Conservation (phyloP, 2,113 vertebrate species). For the Piprites chloris region DNA sequence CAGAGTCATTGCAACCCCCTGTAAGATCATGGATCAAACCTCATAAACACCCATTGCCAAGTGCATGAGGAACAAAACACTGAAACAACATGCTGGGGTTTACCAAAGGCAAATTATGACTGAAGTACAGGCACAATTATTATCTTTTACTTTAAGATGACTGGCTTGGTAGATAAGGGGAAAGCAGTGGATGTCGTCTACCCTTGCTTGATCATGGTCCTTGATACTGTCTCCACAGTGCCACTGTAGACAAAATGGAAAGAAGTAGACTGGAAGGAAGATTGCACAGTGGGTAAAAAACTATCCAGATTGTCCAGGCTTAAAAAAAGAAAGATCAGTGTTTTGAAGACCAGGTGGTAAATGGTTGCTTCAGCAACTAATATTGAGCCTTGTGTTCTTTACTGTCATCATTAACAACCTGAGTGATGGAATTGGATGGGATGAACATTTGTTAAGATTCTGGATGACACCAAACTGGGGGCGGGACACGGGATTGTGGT, state of each 20-base stretch:
- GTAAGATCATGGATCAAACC: background rate
- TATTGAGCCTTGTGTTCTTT: background rate
- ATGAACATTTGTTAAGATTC: background rate
- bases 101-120: background rate
- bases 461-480: background rate
- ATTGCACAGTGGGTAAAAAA: background rate
- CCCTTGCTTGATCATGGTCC: background rate
- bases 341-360: background rate
- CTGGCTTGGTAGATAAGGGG: background rate
- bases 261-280: background rate
- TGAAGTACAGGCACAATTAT: background rate
- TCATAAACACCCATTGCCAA: background rate
- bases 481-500: fast-evolving
- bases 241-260: background rate
- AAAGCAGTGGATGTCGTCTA: background rate
- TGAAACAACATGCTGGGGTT: background rate
- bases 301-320: background rate
- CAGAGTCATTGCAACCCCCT: background rate
- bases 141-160: background rate
- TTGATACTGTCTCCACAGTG: background rate
- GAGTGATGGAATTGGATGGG: background rate
- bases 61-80: background rate
- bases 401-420: background rate
- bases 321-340: background rate
- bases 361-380: background rate